phyloP scores from a whole-genome alignment of 2,888 invertebrate genomes.

The Augiades crinisus region DNA sequence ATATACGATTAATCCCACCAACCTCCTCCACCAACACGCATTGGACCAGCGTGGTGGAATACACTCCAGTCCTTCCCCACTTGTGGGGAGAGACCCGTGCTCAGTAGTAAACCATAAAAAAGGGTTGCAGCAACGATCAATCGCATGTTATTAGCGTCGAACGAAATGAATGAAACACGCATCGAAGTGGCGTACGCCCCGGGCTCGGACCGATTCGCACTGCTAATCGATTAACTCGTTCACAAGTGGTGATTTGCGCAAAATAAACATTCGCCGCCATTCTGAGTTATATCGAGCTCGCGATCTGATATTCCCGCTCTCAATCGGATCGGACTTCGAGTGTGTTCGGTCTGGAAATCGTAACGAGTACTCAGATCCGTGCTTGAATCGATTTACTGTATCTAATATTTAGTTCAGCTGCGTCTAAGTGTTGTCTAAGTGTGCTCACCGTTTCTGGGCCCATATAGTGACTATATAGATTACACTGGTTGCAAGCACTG shows the following conservation, averaged over 20 bases:
- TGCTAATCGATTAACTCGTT: constrained; percentile 13
- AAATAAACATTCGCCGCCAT: constrained; percentile 19
- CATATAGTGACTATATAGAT: not conserved
- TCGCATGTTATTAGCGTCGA: constrained; percentile 1
- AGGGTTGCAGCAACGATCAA: constrained; percentile 9
- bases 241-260: constrained; percentile 18
- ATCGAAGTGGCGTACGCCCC: not conserved
- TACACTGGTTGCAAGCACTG: no score
- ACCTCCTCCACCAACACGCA: no score
- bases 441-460: not conserved
- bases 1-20: no score
- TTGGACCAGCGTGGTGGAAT: no score
- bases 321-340: constrained; percentile 14
- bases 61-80: no score
- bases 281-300: constrained; percentile 15
- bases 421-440: constrained; percentile 6
- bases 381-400: constrained; percentile 16
- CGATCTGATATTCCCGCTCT: constrained; percentile 19
- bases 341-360: constrained; percentile 12
- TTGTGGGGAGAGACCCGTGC: no score
- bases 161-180: not conserved
- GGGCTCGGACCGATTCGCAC: not conserved
- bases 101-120: no score
- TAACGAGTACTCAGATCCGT: constrained; percentile 14
- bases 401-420: constrained; percentile 12